Percentiles rank a stretch among this genome's conserved stretches.
These are phyloP conservation scores for Syrrhaptes paradoxus DNA, from an alignment of 2,113 vertebrate genomes.

Conservation along the genomic window DNA sequence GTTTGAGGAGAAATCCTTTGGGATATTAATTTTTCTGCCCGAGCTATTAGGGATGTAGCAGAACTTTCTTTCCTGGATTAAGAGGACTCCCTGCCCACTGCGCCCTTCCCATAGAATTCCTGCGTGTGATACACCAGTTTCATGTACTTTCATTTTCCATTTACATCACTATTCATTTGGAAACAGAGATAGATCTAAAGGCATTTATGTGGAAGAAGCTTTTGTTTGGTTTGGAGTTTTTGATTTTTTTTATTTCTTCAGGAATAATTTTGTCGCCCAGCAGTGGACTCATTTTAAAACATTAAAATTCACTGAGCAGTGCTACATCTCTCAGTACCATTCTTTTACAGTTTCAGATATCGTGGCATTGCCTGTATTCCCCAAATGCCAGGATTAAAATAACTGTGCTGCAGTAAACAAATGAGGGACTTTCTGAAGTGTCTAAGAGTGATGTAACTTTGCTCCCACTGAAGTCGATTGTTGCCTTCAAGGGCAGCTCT, in stretches of 20 bases:
- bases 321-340: not conserved
- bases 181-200: not conserved
- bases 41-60: not conserved
- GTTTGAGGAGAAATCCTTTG: conserved; percentile 9
- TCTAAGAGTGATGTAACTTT: not conserved
- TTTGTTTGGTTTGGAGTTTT: not conserved
- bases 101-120: rapidly evolving
- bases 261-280: not conserved
- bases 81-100: not conserved
- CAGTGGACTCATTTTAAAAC: not conserved
- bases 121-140: not conserved
- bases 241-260: not conserved
- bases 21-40: not conserved
- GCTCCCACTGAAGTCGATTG: not conserved
- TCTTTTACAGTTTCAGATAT: not conserved
- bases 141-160: not conserved
- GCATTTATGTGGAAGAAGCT: not conserved
- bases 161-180: not conserved
- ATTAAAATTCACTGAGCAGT: not conserved
- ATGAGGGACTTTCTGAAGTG: not conserved
- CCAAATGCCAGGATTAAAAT: not conserved
- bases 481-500: not conserved
- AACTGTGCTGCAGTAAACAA: not conserved
- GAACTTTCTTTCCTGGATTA: not conserved
- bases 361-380: not conserved